phyloP scores from a whole-genome alignment of 2,113 vertebrate genomes.

The Rhea americana region DNA sequence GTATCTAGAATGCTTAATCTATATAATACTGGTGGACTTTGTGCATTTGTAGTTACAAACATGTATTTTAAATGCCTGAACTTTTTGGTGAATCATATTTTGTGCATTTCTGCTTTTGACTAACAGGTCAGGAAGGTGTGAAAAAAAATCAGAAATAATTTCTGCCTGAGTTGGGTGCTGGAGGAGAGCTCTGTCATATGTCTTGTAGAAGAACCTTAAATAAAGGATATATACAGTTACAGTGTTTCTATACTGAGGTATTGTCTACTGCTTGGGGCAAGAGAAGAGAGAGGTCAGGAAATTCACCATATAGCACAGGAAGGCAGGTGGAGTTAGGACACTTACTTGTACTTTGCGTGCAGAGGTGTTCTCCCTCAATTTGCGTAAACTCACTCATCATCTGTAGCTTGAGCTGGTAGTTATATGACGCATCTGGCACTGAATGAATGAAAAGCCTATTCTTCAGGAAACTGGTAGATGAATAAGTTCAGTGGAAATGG shows the following conservation, averaged over 20 bases:
- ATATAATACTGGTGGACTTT: not conserved
- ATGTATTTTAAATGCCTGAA: not conserved
- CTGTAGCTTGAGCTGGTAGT: not conserved
- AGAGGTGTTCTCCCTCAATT: not conserved
- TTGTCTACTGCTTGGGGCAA: not conserved
- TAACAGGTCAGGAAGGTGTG: not conserved
- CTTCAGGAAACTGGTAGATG: not conserved
- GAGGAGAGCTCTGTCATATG: not conserved
- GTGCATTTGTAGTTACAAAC: not conserved
- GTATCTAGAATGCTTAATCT: not conserved
- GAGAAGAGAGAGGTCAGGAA: not conserved
- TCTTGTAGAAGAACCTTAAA: not conserved
- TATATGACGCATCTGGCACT: not conserved
- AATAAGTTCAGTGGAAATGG: not conserved
- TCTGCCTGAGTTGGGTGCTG: not conserved
- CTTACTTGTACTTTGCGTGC: not conserved
- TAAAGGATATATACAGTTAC: not conserved
- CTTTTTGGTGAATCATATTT: not conserved
- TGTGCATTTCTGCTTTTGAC: not conserved
- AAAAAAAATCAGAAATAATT: not conserved
- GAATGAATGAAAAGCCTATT: not conserved
- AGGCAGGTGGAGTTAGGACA: not conserved
- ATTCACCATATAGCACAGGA: not conserved
- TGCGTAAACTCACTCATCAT: not conserved
- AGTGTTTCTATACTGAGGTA: not conserved